phyloP scores from a whole-genome alignment of 2,888 invertebrate species.

The Brachyopa scutellaris region DNA sequence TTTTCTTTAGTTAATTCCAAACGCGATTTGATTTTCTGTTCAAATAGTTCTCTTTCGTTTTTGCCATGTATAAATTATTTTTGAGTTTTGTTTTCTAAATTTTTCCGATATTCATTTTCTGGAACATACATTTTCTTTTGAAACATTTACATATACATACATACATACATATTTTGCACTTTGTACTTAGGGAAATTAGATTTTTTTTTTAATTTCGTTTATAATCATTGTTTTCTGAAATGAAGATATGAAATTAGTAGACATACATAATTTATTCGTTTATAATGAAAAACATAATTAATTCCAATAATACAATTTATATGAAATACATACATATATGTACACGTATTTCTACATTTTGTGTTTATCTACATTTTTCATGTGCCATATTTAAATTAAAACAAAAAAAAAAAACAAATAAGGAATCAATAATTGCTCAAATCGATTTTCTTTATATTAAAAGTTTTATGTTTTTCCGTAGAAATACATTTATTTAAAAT shows the following conservation, averaged over 20 bases:
- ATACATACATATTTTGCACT: constrained; percentile 5
- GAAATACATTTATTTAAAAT: constrained; percentile 5
- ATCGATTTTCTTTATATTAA: background rate
- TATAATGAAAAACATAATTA: constrained; percentile 3
- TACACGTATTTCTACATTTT: constrained; percentile 25
- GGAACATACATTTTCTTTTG: background rate
- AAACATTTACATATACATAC: too few species aligned
- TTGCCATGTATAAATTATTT: background rate
- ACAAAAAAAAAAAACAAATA: background rate
- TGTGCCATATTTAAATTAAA: constrained; percentile 57
- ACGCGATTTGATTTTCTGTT: background rate
- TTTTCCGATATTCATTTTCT: background rate
- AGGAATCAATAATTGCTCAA: background rate
- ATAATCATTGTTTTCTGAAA: background rate
- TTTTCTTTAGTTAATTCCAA: background rate
- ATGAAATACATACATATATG: background rate
- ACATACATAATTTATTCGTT: constrained; percentile 2
- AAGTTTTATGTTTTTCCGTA: constrained; percentile 1
- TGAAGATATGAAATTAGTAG: background rate
- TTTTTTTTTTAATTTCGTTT: constrained; percentile 21
- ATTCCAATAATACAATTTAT: constrained; percentile 14
- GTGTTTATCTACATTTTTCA: constrained; percentile 31
- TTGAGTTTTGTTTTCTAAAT: background rate
- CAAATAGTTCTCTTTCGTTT: background rate
- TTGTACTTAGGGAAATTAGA: constrained; percentile 42